Percentiles rank a stretch among this genome's conserved stretches.
These are phyloP conservation scores for Pelmatolapia mariae DNA, from an alignment of 2,113 vertebrate genomes.

Conservation along the genomic window DNA sequence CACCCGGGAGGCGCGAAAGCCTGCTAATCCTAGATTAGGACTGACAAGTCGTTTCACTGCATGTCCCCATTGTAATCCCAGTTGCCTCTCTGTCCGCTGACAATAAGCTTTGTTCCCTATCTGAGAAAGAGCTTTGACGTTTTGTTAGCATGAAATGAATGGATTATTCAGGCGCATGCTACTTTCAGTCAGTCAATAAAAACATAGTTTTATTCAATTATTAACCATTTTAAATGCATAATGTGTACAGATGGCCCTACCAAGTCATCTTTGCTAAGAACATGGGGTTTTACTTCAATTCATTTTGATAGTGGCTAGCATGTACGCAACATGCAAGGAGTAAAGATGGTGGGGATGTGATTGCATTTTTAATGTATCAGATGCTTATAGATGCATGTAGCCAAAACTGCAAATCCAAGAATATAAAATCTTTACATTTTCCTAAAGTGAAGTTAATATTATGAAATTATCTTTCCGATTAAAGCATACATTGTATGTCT, in stretches of 20 bases:
- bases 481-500: neutral
- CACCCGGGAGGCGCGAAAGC: constrained; percentile 41
- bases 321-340: neutral
- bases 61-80: constrained; percentile 53
- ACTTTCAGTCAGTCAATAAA: constrained; percentile 27
- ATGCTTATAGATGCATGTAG: neutral
- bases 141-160: constrained; percentile 34
- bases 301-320: neutral
- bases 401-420: neutral
- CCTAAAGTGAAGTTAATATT: neutral
- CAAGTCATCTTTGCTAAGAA: neutral
- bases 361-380: neutral
- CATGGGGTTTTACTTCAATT: neutral
- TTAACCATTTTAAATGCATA: constrained; percentile 47
- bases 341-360: neutral
- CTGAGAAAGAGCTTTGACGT: constrained; percentile 17
- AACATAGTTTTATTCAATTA: constrained; percentile 59
- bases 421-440: neutral
- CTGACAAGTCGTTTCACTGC: constrained; percentile 56
- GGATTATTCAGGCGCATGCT: constrained; percentile 59
- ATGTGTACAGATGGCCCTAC: constrained; percentile 47
- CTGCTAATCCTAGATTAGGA: constrained; percentile 65
- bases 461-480: neutral
- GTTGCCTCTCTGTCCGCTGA: constrained; percentile 41
- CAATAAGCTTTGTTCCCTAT: constrained; percentile 59